These are phyloP conservation scores for Martes flavigula DNA, from an alignment of 2,797 vertebrate genomes.

Conservation along the genomic window DNA sequence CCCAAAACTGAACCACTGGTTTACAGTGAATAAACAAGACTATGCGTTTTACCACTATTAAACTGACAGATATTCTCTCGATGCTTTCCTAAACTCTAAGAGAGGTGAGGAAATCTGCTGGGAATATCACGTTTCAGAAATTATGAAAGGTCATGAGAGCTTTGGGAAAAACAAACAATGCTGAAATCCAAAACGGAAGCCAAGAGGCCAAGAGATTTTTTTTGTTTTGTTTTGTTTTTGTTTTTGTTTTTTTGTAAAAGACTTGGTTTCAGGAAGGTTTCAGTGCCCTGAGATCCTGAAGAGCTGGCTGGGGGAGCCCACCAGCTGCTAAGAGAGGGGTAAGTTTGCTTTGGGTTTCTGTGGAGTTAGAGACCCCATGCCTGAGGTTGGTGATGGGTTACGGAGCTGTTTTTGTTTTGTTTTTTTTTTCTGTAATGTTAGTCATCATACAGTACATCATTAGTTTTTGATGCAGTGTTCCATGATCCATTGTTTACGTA, in stretches of 20 bases:
- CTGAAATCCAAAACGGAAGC: constrained; percentile 3
- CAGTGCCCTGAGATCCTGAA: not conserved
- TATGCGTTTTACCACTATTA: not conserved
- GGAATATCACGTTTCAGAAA: constrained; percentile 19
- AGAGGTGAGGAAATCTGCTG: not conserved
- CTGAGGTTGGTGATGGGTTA: not conserved
- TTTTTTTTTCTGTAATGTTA: too few relatives aligned
- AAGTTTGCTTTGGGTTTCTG: not conserved
- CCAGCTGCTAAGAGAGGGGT: not conserved
- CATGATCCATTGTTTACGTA: too few relatives aligned
- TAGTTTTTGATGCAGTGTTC: too few relatives aligned
- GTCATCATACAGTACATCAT: too few relatives aligned
- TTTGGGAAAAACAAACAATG: not conserved
- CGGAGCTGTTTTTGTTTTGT: not conserved
- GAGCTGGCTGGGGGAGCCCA: not conserved
- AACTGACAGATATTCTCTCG: not conserved
- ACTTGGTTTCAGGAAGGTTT: not conserved
- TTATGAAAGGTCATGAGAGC: not conserved
- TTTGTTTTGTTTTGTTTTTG: not conserved
- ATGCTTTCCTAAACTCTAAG: not conserved
- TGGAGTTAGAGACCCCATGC: not conserved
- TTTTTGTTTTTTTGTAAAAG: not conserved
- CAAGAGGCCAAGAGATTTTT: not conserved
- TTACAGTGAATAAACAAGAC: not conserved
- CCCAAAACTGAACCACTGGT: not conserved